Evolutionary conservation across 2,888 invertebrate genomes (phyloP), one percentile per base, ranked within the genome.

Genomic region (Phalera bucephala): DNA sequence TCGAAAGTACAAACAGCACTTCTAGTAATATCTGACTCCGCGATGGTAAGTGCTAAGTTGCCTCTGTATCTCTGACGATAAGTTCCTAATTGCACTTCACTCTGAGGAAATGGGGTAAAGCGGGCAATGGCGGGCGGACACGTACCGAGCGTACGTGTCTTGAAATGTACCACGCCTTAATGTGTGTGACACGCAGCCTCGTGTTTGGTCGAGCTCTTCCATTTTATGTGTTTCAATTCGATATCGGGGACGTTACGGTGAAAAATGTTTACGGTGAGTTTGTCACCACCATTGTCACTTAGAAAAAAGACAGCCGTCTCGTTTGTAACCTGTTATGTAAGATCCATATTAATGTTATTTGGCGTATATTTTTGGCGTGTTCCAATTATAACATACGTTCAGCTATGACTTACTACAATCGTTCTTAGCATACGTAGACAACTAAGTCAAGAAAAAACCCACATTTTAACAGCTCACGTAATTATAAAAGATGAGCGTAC

Each of bases 51-150:
- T 62, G 58, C 62, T 53, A 67, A 71, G 66, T 68, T 62, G 64
- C 58, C 53, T 49, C 55, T 63, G 72, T 73, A 72, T 72, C 72
- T 70, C 63, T 51, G 57, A 64, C 72, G 76, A 78, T 80, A 80
- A 82, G 75, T 83, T 79, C 73, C 73, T 83, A 81, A 83, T 82
- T 83, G 80, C 76, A 79, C 81, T 80, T 72, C 71, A 70, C 70
- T 75, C 58, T 51, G 58, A 68, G 74, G 80, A 77, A 80, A 80
- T 78, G 70, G 77, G 69, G 66, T 70, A 70, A 70, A 67, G 68
- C 72, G 68, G 65, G 66, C 71, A 66, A 63, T 64, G 64, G 63
- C 50, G 64, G 66, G 57, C 38, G 51, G 67, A 72, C 79, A 78
- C 78, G 77, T 78, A 66, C 50, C 43, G 33, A 38, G 45, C 48